Conservation (phyloP, 2,113 vertebrate species). For the Tauraco erythrolophus region DNA sequence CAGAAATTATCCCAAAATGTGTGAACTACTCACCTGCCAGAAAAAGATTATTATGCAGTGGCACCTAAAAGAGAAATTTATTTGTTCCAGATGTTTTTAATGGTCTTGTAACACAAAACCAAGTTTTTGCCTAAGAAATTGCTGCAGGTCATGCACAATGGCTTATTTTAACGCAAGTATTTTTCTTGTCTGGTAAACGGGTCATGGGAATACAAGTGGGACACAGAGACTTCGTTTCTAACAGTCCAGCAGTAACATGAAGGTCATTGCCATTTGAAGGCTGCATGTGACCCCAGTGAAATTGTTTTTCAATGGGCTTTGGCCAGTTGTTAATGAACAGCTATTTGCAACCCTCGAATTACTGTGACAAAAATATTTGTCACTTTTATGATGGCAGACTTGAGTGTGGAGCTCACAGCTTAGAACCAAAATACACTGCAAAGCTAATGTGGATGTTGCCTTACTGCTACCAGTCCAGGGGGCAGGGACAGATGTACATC, state of each 20-base stretch:
- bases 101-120: background rate
- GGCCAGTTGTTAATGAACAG: background rate
- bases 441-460: background rate
- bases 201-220: background rate
- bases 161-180: background rate
- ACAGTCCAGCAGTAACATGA: background rate
- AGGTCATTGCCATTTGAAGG: background rate
- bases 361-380: background rate
- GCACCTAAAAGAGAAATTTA: background rate
- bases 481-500: background rate
- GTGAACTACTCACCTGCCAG: background rate
- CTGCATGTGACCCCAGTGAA: background rate
- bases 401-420: background rate
- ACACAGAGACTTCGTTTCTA: background rate
- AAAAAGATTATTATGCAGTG: background rate
- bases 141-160: background rate
- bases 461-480: background rate
- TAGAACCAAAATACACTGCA: background rate
- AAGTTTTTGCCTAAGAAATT: background rate
- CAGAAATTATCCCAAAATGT: background rate
- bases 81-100: slow-evolving; percentile 8
- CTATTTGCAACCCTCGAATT: background rate
- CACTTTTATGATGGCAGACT: background rate
- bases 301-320: background rate
- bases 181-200: background rate